Evolutionary conservation across 2,797 vertebrate species (phyloP), one percentile per base, ranked within the genome.

Genomic region (Ctenosaura bakeri): DNA sequence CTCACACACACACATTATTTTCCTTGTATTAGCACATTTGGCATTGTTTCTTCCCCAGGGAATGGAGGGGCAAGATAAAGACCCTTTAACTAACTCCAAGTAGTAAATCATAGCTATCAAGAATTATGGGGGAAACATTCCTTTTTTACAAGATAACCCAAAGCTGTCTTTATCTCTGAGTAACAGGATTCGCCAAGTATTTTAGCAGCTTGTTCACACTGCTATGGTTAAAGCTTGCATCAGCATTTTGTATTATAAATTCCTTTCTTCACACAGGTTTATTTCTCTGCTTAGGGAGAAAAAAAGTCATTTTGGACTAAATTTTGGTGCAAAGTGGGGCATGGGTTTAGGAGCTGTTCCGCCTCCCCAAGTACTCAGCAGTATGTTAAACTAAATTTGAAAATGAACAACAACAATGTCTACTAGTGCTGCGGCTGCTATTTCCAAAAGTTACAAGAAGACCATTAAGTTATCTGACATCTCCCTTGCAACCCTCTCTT

Each of bases 191-290:
- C 89, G 50, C 91, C 71, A 12, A 78, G 86, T 85, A 89, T 86
- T 89, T 66, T 0, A 88, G 91, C 87, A 91, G 92, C 92, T 89
- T 66, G 88, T 92, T 94, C 0, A 0, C 91, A 89, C 85, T 24
- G 1, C 89, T 38, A 3, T 5, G 4, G 91, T 88, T 91, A 50
- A 50, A 93, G 94, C 92, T 88, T 78, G 78, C 91, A 94, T 93
- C 90, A 91, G 93, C 89, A 24, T 92, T 95, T 94, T 87, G 88
- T 82, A 73, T 90, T 77, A 54, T 16, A 88, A 87, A 92, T 42
- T 87, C 88, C 90, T 86, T 73, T 89, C 93, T 95, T 88, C 91
- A 88, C 85, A 87, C 78, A 91, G 85, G 83, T 94, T 94, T 95
- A 94, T 93, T 94, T 94, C 82, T 86, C 87, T 79, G 90, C 0